phyloP scores from a whole-genome alignment of 2,797 vertebrate species.

The Falco columbarius region DNA sequence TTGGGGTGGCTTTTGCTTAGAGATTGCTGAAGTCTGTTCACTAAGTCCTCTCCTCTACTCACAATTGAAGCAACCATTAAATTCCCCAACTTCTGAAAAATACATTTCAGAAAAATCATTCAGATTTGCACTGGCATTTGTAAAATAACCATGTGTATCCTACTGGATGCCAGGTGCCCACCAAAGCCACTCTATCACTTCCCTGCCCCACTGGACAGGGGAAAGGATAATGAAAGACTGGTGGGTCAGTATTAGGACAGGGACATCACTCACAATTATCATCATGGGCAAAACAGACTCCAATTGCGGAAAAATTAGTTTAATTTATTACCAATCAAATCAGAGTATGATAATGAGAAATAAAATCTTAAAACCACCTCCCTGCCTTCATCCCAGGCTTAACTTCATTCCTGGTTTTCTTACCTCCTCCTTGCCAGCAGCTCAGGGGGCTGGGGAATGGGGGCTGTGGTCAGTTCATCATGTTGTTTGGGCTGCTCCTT shows the following conservation, averaged over 20 bases:
- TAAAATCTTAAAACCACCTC: neutral
- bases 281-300: accelerated
- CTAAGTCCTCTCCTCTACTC: neutral
- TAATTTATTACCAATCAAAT: neutral
- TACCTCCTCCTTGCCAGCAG: neutral
- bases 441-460: accelerated
- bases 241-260: neutral
- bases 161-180: neutral
- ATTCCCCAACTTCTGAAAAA: neutral
- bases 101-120: neutral
- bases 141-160: neutral
- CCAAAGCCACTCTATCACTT: neutral
- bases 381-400: neutral
- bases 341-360: neutral
- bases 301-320: neutral
- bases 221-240: neutral
- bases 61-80: neutral
- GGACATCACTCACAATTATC: neutral
- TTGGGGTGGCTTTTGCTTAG: neutral
- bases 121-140: neutral
- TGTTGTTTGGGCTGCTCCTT: accelerated
- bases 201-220: neutral
- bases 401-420: neutral
- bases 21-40: neutral
- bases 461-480: neutral